Base-by-base conservation (phyloP, 2,888 invertebrate species). In the Cerastis leucographa region DNA sequence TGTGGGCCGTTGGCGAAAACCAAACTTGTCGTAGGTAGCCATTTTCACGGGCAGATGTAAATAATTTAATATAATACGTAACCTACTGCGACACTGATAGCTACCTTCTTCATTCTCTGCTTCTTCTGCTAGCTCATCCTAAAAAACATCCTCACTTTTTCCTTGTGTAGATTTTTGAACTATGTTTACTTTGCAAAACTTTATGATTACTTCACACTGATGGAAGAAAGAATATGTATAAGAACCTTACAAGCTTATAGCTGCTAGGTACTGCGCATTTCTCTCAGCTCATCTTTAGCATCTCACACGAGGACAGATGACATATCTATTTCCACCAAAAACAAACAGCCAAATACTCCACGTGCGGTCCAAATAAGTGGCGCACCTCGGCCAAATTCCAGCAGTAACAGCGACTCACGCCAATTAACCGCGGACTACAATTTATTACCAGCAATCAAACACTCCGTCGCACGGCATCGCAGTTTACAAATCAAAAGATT, bases 401-500 rank as follows among this genome's bases (percentile, higher is more conserved):
- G 51, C 14, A 42, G 25, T 64, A 59, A 78, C 66, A 44, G 56
- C 61, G 65, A 71, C 46, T 62, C 59, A 75, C 64, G 8, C 64
- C 74, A 80, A 87, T 87, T 73, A 84, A 70, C 14, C 61, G 62
- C 22, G 25, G 29, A 61, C n/a, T 61, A 62, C 40, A 74, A 84
- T 87, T 87, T 87, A 87, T 86, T 83, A 76, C 85, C 54, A 51
- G 22, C 71, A 54, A 81, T 83, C 85, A 85, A 85, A 87, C 81
- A 86, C 74, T 82, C 76, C 66, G 76, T 86, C 77, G 70, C 77
- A 64, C 65, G 76, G 54, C 71, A 84, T 68, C 79, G 61, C 74
- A 84, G 89, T 84, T 88, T 86, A 85, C 87, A 81, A 85, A 89
- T 85, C 83, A 79, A 72, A 80, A 83, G 86, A 88, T 89, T 89